Evolutionary conservation across 2,888 invertebrate genomes (phyloP).

Genomic region (Lasioglossum oenotherae): DNA sequence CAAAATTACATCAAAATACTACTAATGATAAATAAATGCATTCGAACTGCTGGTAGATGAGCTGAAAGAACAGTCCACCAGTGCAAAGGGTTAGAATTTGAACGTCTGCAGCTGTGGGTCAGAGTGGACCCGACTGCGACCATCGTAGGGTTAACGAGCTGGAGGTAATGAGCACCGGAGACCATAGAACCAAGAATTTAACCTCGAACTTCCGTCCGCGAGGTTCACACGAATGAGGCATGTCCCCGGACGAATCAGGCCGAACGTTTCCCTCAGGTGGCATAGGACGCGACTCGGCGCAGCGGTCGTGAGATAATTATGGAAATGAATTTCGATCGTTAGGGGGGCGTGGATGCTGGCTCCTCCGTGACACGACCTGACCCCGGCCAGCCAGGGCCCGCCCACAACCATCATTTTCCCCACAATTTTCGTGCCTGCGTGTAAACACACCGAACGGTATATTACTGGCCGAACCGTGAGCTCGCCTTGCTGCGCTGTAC

Average conservation of each 20-base stretch:
- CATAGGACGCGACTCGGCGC: conserved; percentile 48
- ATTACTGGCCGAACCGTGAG: conserved; percentile 21
- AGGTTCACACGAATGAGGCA: conserved; percentile 58
- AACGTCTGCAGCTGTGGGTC: neutral
- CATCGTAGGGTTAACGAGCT: conserved; percentile 31
- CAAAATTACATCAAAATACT: no score
- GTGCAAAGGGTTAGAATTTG: neutral
- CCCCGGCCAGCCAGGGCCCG: conserved; percentile 56
- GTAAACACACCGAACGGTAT: conserved; percentile 69
- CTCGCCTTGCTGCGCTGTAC: neutral
- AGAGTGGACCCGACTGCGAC: neutral
- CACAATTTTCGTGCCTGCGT: conserved; percentile 72
- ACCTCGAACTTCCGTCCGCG: conserved; percentile 56
- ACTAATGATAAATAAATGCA: neutral
- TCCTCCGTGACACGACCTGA: conserved; percentile 73
- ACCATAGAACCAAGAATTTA: conserved; percentile 41
- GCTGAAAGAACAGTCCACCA: neutral
- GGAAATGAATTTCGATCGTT: conserved; percentile 81
- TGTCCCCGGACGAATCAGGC: conserved; percentile 56
- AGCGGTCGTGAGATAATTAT: conserved; percentile 76
- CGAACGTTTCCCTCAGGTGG: conserved; percentile 52
- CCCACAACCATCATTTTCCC: conserved; percentile 65
- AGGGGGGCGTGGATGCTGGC: conserved; percentile 75
- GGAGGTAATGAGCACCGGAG: conserved; percentile 16
- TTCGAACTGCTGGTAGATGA: neutral